Percentiles rank a stretch among this genome's conserved stretches.
Conservation (phyloP, 2,888 invertebrate species). For the Galerucella nymphaeae region DNA sequence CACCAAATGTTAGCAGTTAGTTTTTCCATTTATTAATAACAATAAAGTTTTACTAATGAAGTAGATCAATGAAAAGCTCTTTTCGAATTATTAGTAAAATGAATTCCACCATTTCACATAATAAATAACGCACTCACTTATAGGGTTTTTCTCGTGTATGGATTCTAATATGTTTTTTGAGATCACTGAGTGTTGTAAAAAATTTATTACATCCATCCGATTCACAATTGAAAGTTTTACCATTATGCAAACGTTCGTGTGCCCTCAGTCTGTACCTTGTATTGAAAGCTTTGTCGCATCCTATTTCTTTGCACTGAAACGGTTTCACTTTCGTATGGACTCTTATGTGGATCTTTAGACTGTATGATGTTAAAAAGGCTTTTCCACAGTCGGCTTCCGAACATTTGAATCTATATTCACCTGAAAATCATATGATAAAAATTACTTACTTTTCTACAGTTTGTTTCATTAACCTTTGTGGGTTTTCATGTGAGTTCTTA, state of each 20-base stretch:
- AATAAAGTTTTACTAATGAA: constrained; percentile 13
- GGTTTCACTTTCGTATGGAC: constrained; percentile 95
- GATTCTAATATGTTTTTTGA: constrained; percentile 92
- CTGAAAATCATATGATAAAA: constrained; percentile 65
- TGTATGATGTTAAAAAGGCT: constrained; percentile 94
- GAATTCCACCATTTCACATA: background rate
- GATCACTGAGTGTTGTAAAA: constrained; percentile 93
- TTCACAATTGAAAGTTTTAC: constrained; percentile 93
- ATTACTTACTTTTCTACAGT: background rate
- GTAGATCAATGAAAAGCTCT: constrained; percentile 30
- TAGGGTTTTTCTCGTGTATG: constrained; percentile 93
- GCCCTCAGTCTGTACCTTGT: constrained; percentile 93
- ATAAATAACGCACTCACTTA: constrained; percentile 70
- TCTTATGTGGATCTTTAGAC: constrained; percentile 92
- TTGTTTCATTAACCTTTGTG: constrained; percentile 79
- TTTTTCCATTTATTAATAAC: background rate
- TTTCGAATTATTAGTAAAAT: constrained; percentile 27
- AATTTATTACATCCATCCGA: constrained; percentile 85
- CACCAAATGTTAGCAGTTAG: too few relatives aligned
- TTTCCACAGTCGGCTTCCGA: constrained; percentile 88
- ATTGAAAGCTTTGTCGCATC: constrained; percentile 93
- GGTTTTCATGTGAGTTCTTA: constrained; percentile 94
- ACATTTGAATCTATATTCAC: constrained; percentile 94
- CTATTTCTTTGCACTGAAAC: constrained; percentile 84
- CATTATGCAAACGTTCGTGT: constrained; percentile 92